Base-by-base conservation (phyloP, 2,797 vertebrate genomes). In the Cheracebus regulus region DNA sequence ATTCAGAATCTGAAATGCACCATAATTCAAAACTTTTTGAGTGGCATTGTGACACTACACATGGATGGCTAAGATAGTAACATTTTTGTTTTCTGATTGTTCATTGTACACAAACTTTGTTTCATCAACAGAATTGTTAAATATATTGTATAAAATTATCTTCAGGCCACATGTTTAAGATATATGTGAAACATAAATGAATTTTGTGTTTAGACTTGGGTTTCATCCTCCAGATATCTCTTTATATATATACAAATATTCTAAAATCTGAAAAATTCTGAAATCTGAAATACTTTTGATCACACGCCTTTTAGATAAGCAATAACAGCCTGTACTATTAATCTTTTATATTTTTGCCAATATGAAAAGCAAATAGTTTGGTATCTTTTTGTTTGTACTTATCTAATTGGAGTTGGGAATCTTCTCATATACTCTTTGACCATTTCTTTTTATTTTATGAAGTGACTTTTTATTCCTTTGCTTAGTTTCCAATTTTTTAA, bases 381-480 rank as follows among this genome's bases (percentile, higher is more conserved):
- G 4, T 83, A 30, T 87, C 88, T 80, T 95, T 97, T 95, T 93
- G 89, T 84, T 97, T 94, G 36, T 24, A 78, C 55, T 93, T 86
- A 61, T 79, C 36, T 93, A 76, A 78, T 89, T 83, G 36, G 33
- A 94, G 67, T 86, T 80, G 24, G 46, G 33, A 87, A 55, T 79
- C 17, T 91, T 96, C 86, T 46, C 46, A 52, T 93, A 67, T 82
- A 46, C 17, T 80, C 28, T 91, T 94, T 87, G 67, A 90, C 44
- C 72, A 61, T 94, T 90, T 94, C 24, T 88, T 96, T 90, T 96
- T 58, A 52, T 84, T 97, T 95, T 92, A 81, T 52, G 39, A 83
- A 70, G 19, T 80, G 70, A 90, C 12, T 7, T 81, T 30, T 83
- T 33, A 12, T 89, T 44, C 20, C 2, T 97, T 92, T 87, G 61